Percentiles rank a stretch among this genome's conserved stretches.
Evolutionary conservation across 2,888 invertebrate species (phyloP).

Genomic region (Cistogaster globosa): DNA sequence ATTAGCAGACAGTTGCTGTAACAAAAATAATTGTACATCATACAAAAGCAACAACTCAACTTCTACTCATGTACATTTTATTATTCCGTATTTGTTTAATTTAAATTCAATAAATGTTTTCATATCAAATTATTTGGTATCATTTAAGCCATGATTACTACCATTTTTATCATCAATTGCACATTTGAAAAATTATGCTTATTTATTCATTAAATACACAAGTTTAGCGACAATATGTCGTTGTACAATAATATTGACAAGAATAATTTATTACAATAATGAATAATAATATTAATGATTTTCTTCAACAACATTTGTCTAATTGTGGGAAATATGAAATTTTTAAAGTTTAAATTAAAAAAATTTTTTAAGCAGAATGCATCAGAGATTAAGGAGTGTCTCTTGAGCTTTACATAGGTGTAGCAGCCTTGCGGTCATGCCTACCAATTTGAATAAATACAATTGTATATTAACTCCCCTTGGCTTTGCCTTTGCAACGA

Average conservation of each 20-base stretch:
- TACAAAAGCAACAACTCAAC: slow-evolving; percentile 20
- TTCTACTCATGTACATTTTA: slow-evolving; percentile 30
- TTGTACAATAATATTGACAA: slow-evolving; percentile 5
- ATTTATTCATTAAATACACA: slow-evolving; percentile 18
- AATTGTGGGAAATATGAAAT: slow-evolving; percentile 13
- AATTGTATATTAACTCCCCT: too few relatives aligned
- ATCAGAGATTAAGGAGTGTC: too few relatives aligned
- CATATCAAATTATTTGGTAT: slow-evolving; percentile 69
- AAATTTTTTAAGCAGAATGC: too few relatives aligned
- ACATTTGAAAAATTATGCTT: slow-evolving; percentile 7
- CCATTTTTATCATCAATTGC: slow-evolving; percentile 49
- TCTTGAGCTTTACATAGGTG: too few relatives aligned
- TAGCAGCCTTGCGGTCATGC: too few relatives aligned
- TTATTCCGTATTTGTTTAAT: slow-evolving; percentile 70
- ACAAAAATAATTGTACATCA: slow-evolving; percentile 13
- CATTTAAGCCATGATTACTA: slow-evolving; percentile 60
- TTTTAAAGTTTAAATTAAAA: too few relatives aligned
- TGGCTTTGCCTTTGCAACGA: too few relatives aligned
- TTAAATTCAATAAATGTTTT: slow-evolving; percentile 70
- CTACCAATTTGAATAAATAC: too few relatives aligned
- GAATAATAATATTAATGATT: slow-evolving; percentile 22
- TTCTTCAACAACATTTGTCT: background rate
- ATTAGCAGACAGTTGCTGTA: slow-evolving; percentile 14
- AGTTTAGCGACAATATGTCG: background rate
- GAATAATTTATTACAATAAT: slow-evolving; percentile 44